phyloP scores from a whole-genome alignment of 2,797 vertebrate species.

The Parauchenoglanis punctatus region DNA sequence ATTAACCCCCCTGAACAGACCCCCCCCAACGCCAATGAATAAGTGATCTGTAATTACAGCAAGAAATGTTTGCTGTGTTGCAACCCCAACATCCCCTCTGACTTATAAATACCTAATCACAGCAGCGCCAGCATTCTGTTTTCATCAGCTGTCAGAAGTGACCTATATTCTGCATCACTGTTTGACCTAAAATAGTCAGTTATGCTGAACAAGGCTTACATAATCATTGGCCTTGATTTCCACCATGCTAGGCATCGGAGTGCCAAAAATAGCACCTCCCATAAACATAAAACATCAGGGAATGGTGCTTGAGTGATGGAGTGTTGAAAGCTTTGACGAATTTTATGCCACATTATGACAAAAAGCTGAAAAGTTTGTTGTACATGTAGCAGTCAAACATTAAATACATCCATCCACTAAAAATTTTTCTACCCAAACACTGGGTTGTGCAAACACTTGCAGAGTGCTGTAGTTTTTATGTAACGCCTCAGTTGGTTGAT shows the following conservation, averaged over 20 bases:
- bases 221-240: conserved; percentile 66
- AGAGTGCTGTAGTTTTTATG: not conserved
- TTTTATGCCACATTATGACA: not conserved
- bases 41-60: conserved; percentile 74
- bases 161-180: conserved; percentile 77
- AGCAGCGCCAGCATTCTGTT: conserved; percentile 73
- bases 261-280: conserved; percentile 66
- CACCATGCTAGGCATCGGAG: conserved; percentile 45
- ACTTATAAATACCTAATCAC: conserved; percentile 81
- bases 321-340: not conserved
- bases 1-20: conserved; percentile 67
- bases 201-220: conserved; percentile 77
- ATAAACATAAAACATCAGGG: conserved; percentile 42
- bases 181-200: conserved; percentile 77
- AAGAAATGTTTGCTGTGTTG: conserved; percentile 54
- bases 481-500: not conserved
- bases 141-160: conserved; percentile 82
- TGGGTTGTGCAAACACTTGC: not conserved
- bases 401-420: not conserved
- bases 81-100: conserved; percentile 71
- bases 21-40: conserved; percentile 27
- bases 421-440: not conserved
- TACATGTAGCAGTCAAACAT: conserved; percentile 12
- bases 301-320: not conserved
- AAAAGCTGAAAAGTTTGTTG: not conserved